phyloP scores from a whole-genome alignment of 2,888 invertebrate species.

The Eupithecia inturbata region DNA sequence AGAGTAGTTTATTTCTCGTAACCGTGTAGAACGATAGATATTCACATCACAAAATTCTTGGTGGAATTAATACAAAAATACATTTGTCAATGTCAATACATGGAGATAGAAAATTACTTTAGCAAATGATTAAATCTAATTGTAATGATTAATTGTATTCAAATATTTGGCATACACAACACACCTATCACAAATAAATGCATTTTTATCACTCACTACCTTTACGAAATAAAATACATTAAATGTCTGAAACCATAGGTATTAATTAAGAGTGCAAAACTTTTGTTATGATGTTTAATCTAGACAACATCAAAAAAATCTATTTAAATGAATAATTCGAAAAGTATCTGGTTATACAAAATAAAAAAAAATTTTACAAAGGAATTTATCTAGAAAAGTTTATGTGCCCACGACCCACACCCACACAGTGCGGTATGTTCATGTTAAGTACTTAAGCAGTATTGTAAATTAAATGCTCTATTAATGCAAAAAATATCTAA shows the following conservation, averaged over 20 bases:
- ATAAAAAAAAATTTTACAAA: background rate
- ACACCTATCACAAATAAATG: constrained; percentile 5
- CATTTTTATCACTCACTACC: background rate
- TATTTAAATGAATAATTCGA: background rate
- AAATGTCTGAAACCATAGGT: background rate
- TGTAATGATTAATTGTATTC: background rate
- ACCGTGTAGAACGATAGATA: background rate
- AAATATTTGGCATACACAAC: constrained; percentile 4
- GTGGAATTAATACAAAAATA: constrained; percentile 2
- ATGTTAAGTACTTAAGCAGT: background rate
- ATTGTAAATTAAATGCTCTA: background rate
- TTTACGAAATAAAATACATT: background rate
- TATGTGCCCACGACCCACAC: background rate
- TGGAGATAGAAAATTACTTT: background rate
- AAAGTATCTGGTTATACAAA: no score
- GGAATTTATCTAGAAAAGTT: background rate
- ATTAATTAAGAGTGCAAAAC: background rate
- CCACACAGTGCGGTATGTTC: background rate
- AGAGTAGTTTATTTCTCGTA: background rate
- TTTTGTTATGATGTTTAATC: background rate
- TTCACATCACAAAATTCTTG: background rate
- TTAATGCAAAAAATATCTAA: background rate
- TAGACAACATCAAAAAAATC: background rate
- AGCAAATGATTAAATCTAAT: background rate
- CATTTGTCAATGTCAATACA: background rate